phyloP scores from a whole-genome alignment of 2,888 invertebrate species.

The Lepidocyrtinus sp. region DNA sequence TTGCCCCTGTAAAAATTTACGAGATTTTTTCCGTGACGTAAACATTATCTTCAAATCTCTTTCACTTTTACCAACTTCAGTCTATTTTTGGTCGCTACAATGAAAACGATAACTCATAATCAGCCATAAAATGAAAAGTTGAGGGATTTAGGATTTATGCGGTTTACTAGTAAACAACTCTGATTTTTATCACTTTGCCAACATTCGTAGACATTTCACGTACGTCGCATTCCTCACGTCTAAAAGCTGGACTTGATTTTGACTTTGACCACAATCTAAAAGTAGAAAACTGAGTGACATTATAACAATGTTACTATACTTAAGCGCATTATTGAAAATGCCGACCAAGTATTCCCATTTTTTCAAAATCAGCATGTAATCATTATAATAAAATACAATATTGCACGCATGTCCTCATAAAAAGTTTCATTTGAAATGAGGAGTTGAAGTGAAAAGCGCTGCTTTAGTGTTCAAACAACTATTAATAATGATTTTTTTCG shows the following conservation, averaged over 20 bases:
- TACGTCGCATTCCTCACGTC: slow-evolving; percentile 11
- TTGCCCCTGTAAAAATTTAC: slow-evolving; percentile 7
- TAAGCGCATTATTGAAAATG: background rate
- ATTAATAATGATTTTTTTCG: slow-evolving; percentile 7
- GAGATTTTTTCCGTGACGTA: slow-evolving; percentile 5
- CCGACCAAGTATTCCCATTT: slow-evolving; percentile 10
- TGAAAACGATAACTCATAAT: background rate
- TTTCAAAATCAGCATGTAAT: slow-evolving; percentile 1
- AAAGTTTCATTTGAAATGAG: slow-evolving; percentile 9
- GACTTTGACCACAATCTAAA: slow-evolving; percentile 5
- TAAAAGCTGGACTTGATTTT: background rate
- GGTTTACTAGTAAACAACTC: background rate
- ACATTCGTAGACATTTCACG: background rate
- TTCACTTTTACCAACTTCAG: background rate
- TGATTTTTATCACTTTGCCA: background rate
- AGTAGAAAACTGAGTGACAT: background rate
- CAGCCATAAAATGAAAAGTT: background rate
- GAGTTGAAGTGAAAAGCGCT: slow-evolving; percentile 4
- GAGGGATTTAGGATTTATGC: background rate
- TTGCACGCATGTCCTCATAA: slow-evolving; percentile 9
- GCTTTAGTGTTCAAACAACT: background rate
- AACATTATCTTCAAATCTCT: slow-evolving; percentile 2
- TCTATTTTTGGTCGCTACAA: slow-evolving; percentile 4
- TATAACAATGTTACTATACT: background rate
- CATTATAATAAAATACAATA: slow-evolving; percentile 7